phyloP scores from a whole-genome alignment of 2,888 invertebrate species.

The Myathropa florea region DNA sequence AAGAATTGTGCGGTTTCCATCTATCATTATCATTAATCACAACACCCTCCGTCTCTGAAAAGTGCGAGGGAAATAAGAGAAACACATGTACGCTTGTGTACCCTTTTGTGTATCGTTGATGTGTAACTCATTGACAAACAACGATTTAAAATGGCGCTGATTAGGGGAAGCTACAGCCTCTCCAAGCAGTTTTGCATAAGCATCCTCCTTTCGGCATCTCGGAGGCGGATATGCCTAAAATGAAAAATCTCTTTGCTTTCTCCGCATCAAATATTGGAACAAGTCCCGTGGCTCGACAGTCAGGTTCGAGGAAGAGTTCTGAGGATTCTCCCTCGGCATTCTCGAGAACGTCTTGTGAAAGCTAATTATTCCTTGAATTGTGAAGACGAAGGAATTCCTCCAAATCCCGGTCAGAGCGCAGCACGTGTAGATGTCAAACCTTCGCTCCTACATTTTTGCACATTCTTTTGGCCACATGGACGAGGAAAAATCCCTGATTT shows the following conservation, averaged over 20 bases:
- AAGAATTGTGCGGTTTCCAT: background rate
- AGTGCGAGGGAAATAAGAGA: slow-evolving; percentile 1
- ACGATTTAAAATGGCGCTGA: background rate
- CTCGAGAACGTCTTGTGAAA: background rate
- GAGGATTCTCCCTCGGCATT: background rate
- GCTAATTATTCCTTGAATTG: slow-evolving; percentile 9
- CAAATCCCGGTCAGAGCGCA: background rate
- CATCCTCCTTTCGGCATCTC: background rate
- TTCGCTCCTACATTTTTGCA: background rate
- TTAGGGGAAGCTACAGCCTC: background rate
- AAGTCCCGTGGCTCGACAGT: background rate
- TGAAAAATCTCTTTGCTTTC: background rate
- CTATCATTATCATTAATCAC: slow-evolving; percentile 56
- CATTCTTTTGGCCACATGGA: background rate
- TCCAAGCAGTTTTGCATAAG: background rate
- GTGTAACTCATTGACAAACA: slow-evolving; percentile 1
- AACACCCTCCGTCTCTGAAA: slow-evolving; percentile 19
- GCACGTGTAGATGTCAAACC: background rate
- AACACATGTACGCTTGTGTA: slow-evolving; percentile 8
- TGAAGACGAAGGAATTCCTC: background rate
- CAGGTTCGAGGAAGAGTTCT: background rate
- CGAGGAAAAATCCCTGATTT: slow-evolving; percentile 14
- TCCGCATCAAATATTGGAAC: background rate
- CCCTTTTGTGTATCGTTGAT: background rate
- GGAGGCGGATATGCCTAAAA: background rate